Evolutionary conservation across 1,140 invertebrate species (phyloP), one percentile per base, ranked within the genome.

Genomic region (Trypoxylus dichotomus): DNA sequence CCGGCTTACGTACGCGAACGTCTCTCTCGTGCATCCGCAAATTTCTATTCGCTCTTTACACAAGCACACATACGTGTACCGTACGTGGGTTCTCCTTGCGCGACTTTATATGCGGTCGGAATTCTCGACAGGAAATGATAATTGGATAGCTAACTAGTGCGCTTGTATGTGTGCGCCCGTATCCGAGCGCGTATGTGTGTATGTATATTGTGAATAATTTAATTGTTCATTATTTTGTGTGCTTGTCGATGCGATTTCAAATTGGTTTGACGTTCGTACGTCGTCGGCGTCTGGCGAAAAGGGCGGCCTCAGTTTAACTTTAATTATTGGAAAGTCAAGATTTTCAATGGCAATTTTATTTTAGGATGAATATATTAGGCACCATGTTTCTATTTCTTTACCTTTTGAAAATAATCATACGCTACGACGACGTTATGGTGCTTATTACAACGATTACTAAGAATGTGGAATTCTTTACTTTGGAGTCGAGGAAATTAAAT

Each of bases 181-280:
- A 37, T 37, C 5, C 32, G 32, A 37, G 10, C 32, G 60, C 8
- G 21, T 63, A 63, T 68, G 60, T 68, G 27, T 68, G 27, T 68
- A 29, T 37, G 37, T 74, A 21, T 74, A 73, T 79, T 79, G 78
- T 79, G 78, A 76, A 79, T 79, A 79, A 79, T 79, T 79, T 79
- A 76, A 79, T 79, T 79, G 78, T 74, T 76, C 78, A 76, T 79
- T 79, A 79, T 79, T 79, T 72, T 68, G 63, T 75, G 71, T 73
- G 78, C 76, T 79, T 78, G 77, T 63, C 42, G 74, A 71, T 47
- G 74, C 73, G 47, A 60, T 75, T 37, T 54, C 19, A 75, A 78
- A 74, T 74, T 75, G 27, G 72, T 78, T 75, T 78, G 72, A 74
- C 72, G 72, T 68, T 68, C 19, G 19, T 24, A 13, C 19, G 19